phyloP scores from a whole-genome alignment of 2,113 vertebrate species.

The Apus apus region DNA sequence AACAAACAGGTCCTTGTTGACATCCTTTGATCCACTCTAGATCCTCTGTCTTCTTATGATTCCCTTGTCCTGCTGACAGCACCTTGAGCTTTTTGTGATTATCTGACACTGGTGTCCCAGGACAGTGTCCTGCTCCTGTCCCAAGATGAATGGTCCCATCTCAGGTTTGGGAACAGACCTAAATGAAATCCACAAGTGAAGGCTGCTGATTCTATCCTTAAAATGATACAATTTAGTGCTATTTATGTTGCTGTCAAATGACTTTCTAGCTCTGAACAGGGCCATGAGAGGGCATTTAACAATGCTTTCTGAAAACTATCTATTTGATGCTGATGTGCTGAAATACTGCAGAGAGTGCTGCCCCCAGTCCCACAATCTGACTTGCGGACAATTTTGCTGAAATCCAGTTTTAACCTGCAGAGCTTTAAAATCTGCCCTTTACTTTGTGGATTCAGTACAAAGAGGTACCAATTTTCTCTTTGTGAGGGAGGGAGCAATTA shows the following conservation, averaged over 20 bases:
- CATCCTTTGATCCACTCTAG: background rate
- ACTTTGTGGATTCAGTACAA: background rate
- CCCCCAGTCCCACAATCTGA: background rate
- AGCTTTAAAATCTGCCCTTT: background rate
- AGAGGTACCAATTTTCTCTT: background rate
- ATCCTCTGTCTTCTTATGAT: background rate
- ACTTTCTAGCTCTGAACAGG: background rate
- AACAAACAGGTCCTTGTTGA: background rate
- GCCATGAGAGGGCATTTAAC: background rate
- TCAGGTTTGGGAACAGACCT: background rate
- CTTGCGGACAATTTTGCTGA: background rate
- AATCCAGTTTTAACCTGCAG: background rate
- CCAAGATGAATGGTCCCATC: background rate
- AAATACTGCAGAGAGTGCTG: background rate
- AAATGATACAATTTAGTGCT: background rate
- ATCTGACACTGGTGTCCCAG: background rate
- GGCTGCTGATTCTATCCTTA: background rate
- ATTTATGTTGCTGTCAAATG: background rate
- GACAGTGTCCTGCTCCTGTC: background rate
- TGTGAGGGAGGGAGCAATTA: background rate
- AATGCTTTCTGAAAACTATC: background rate
- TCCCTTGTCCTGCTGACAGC: background rate
- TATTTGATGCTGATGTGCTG: background rate
- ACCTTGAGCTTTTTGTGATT: background rate
- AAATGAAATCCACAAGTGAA: background rate